Conservation (phyloP, 30 jellyfish, hydroid and myxozoan genomes). For the Catostylus mosaicus region DNA sequence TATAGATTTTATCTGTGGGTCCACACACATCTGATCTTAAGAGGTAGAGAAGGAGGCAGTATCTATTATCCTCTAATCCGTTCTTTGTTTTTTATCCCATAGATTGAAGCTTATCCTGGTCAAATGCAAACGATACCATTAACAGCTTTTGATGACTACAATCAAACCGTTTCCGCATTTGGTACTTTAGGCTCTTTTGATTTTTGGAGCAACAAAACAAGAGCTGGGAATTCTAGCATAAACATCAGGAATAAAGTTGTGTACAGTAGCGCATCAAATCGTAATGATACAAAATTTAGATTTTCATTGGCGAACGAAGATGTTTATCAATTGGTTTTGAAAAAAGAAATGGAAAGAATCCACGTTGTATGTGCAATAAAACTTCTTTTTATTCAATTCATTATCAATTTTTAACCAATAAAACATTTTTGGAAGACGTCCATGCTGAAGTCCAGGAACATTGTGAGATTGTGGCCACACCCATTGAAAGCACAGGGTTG, state of each 20-base stretch:
- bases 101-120: slow-evolving; percentile 27
- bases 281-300: background rate
- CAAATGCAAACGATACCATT: background rate
- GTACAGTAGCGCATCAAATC: background rate
- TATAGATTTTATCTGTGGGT: too few species aligned
- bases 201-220: slow-evolving; percentile 9
- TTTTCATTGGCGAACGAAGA: background rate
- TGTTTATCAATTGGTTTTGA: background rate
- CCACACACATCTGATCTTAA: too few species aligned
- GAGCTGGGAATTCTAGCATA: background rate
- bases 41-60: too few species aligned
- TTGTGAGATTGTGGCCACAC: too few species aligned
- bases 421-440: too few species aligned
- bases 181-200: background rate
- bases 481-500: too few species aligned
- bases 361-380: slow-evolving; percentile 22
- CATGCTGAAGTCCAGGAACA: too few species aligned
- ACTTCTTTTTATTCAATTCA: too few species aligned
- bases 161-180: background rate
- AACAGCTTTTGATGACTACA: slow-evolving; percentile 47
- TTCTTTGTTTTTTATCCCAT: too few species aligned
- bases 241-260: background rate
- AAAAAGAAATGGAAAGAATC: background rate
- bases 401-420: too few species aligned
- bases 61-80: too few species aligned